Evolutionary conservation across 2,888 invertebrate genomes (phyloP), one percentile per base, ranked within the genome.

Genomic region (Linnaemya vulpina): DNA sequence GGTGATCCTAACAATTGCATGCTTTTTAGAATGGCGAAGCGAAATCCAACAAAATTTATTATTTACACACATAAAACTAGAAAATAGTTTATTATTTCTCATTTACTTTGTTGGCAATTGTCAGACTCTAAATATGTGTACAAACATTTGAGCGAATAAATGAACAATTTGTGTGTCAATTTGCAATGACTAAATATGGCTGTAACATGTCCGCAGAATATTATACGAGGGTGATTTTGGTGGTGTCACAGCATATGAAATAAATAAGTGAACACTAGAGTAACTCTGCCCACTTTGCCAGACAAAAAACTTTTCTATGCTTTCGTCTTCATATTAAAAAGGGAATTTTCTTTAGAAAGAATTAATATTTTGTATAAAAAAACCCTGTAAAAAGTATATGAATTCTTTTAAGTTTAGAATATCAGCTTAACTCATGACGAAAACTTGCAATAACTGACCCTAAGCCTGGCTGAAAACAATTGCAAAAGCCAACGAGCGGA

Each of bases 71-170:
- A 65, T n/a, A 49, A 25, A 49, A 30, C 1, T 43, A n/a, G 17
- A 60, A n/a, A 20, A 68, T 51, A 51, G 68, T 78, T 78, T 78
- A 78, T 78, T 78, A 70, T 62, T 70, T 62, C 68, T 63, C 53
- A 81, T 81, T 81, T 62, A 75, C 3, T 63, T 62, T 63, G 5
- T 30, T n/a, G n/a, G n/a, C 74, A 81, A 75, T 81, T 75, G 70
- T 55, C 70, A 49, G 70, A 63, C 53, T 68, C 55, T 13, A 4
- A 60, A 67, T 30, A 40, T 58, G 38, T 25, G 11, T 40, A 3
- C 38, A 30, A 78, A 65, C 15, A 17, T 68, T 25, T 53, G 40
- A 67, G 49, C 49, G 67, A 38, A 73, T 58, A 73, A 67, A 60
- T 68, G 58, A 51, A 43, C 70, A 78, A 9, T 68, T 68, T 51